Conservation (phyloP, 2,888 invertebrate species). For the Cyaniris semiargus region DNA sequence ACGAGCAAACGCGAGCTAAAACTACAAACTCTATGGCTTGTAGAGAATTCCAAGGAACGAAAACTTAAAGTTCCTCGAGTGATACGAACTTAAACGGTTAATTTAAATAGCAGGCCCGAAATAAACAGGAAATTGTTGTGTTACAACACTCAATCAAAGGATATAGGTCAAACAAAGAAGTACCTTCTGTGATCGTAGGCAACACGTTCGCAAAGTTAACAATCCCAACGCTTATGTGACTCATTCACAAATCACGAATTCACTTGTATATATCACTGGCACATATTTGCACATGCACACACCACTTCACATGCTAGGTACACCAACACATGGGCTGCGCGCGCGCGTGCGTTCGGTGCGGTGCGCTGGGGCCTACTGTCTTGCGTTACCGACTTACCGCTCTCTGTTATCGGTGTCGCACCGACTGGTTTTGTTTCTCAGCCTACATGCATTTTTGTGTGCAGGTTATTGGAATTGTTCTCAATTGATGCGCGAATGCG, state of each 20-base stretch:
- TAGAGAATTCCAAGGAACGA: background rate
- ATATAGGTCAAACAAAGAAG: conserved; percentile 36
- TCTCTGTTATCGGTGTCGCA: conserved; percentile 55
- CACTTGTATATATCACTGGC: conserved; percentile 16
- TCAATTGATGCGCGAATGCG: background rate
- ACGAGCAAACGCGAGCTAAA: conserved; percentile 7
- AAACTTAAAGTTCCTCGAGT: conserved; percentile 1
- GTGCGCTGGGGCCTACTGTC: conserved; percentile 69
- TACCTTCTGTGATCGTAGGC: conserved; percentile 78
- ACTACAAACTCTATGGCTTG: background rate
- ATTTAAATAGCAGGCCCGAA: background rate
- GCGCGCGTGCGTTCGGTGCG: conserved; percentile 62
- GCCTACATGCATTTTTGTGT: background rate
- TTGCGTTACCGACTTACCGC: conserved; percentile 62
- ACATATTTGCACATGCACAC: conserved; percentile 45
- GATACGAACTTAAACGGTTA: background rate
- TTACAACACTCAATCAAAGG: background rate
- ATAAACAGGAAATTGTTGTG: background rate
- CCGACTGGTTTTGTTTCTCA: conserved; percentile 13
- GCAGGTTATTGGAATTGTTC: background rate
- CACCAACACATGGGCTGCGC: conserved; percentile 69
- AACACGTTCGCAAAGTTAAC: conserved; percentile 77
- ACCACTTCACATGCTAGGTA: conserved; percentile 62
- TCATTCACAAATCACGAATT: conserved; percentile 72
- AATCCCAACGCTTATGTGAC: conserved; percentile 78